Evolutionary conservation across 2,888 invertebrate species (phyloP).

Genomic region (Heliconius hortense): DNA sequence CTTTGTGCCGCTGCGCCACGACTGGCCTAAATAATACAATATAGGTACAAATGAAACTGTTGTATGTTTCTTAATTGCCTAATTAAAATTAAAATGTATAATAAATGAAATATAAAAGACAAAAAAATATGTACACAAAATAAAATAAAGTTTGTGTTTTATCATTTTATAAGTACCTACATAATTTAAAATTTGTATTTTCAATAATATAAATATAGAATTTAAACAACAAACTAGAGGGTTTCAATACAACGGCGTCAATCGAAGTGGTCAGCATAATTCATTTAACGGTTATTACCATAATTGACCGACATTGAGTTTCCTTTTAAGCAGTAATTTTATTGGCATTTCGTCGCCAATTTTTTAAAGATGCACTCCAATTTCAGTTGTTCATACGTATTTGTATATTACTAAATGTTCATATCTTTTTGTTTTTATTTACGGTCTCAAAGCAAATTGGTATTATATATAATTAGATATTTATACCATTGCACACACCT

Average conservation of each 20-base stretch:
- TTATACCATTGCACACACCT: no score
- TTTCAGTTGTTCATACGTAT: conserved; percentile 18
- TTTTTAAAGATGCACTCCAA: conserved; percentile 35
- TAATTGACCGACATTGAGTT: conserved; percentile 44
- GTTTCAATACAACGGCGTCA: conserved; percentile 20
- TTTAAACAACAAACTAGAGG: conserved; percentile 8
- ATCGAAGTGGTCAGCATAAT: conserved; percentile 31
- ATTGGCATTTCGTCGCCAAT: conserved; percentile 45
- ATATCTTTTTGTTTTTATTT: no score
- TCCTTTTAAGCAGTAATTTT: conserved; percentile 43
- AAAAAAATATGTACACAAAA: background rate
- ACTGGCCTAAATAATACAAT: no score
- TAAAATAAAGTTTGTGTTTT: background rate
- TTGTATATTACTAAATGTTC: background rate
- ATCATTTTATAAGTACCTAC: no score
- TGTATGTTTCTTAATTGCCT: background rate
- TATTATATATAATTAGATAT: no score
- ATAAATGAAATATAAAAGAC: background rate
- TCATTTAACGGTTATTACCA: conserved; percentile 39
- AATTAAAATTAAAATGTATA: background rate
- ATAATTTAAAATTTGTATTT: background rate
- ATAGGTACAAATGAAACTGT: background rate
- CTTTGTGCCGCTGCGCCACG: no score
- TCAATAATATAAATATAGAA: background rate
- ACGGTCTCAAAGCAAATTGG: no score